A percentile compares a stretch with the other conserved stretches of the same genome.
phyloP scores from a whole-genome alignment of 2,113 vertebrate species.

The Sphaerodactylus townsendi region DNA sequence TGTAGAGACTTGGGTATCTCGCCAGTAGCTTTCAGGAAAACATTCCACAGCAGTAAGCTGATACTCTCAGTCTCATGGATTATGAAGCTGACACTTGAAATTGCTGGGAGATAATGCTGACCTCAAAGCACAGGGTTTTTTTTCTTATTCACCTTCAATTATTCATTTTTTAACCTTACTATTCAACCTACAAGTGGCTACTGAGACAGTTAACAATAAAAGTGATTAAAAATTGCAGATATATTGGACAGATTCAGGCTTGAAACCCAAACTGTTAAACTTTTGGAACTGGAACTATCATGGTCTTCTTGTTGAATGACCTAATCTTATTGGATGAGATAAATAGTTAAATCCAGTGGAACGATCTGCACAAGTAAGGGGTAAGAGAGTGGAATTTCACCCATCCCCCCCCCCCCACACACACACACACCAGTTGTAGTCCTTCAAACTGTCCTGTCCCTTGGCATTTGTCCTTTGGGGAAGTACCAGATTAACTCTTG shows the following conservation, averaged over 20 bases:
- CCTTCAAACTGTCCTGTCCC: too few species aligned
- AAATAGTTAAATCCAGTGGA: neutral
- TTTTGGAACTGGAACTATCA: neutral
- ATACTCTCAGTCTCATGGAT: constrained; percentile 11
- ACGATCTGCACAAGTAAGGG: too few species aligned
- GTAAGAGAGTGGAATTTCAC: too few species aligned
- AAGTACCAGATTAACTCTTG: too few species aligned
- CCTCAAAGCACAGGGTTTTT: neutral
- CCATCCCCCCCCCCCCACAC: too few species aligned
- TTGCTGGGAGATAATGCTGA: neutral
- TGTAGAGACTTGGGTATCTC: neutral
- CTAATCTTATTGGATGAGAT: neutral
- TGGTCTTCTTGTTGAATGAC: neutral
- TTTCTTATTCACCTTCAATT: neutral
- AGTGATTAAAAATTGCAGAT: neutral
- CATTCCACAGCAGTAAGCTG: neutral
- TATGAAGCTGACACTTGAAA: neutral
- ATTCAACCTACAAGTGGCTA: neutral
- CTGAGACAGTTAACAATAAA: neutral
- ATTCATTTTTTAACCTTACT: neutral
- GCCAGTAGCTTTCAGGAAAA: neutral
- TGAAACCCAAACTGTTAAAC: neutral
- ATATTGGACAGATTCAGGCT: neutral
- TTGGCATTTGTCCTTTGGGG: too few species aligned
- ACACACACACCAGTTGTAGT: too few species aligned